Conservation (phyloP, 1,140 invertebrate species). For the Mesaphorura yosii region DNA sequence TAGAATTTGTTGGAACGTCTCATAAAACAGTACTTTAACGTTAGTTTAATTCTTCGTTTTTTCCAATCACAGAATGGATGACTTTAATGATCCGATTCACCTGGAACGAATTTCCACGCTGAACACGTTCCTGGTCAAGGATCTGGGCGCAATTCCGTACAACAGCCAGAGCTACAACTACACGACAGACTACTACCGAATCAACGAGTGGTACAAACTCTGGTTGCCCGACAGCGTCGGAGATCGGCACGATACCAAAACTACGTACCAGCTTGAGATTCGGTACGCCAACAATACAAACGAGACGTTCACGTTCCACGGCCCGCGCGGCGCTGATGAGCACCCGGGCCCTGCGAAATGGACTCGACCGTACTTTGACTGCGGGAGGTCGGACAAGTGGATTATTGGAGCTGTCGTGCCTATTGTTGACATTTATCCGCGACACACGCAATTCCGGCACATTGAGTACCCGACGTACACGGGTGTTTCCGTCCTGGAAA, state of each 20-base stretch:
- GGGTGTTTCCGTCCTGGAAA: constrained; percentile 81
- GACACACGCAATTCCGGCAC: constrained; percentile 87
- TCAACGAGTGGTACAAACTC: constrained; percentile 73
- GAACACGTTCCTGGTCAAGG: constrained; percentile 70
- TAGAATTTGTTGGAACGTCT: too few relatives aligned
- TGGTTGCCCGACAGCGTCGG: constrained; percentile 79
- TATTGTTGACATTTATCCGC: constrained; percentile 86
- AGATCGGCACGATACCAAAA: constrained; percentile 81
- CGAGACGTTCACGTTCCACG: constrained; percentile 87
- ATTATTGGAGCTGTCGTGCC: constrained; percentile 83
- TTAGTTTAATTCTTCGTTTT: neutral
- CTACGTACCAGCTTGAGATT: constrained; percentile 68
- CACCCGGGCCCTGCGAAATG: constrained; percentile 80
- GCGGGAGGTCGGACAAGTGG: constrained; percentile 90
- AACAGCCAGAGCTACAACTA: constrained; percentile 72
- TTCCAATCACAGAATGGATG: constrained; percentile 53
- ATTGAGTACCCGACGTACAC: constrained; percentile 94
- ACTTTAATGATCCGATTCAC: constrained; percentile 90
- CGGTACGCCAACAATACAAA: constrained; percentile 91
- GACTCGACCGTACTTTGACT: constrained; percentile 93
- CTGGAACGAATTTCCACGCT: constrained; percentile 74
- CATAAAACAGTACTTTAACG: too few relatives aligned
- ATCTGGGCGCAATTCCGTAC: constrained; percentile 66
- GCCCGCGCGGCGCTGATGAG: constrained; percentile 78
- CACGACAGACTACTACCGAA: constrained; percentile 75